These are phyloP conservation scores for Andricus curvator DNA, from an alignment of 2,888 invertebrate genomes.

Conservation along the genomic window DNA sequence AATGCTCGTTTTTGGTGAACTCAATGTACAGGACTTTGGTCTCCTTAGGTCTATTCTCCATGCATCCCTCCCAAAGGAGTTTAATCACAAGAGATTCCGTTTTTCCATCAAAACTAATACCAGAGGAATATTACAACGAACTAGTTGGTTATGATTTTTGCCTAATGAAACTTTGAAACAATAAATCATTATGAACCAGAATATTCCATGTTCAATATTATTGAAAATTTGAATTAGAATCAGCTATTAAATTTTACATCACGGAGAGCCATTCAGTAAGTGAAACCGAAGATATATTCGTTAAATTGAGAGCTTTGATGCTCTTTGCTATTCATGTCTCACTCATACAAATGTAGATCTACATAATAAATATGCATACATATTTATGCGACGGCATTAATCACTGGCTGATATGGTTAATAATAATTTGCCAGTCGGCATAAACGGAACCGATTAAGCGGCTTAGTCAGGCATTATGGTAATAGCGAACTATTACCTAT, in stretches of 20 bases:
- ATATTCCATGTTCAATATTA: too few relatives aligned
- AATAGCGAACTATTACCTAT: conserved; percentile 69
- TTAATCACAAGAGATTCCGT: background rate
- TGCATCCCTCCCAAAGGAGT: background rate
- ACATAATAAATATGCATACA: background rate
- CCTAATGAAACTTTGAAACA: too few relatives aligned
- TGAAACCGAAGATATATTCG: background rate
- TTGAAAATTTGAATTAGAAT: background rate
- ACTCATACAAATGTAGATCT: background rate
- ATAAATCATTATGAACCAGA: too few relatives aligned
- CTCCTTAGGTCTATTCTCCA: too few relatives aligned
- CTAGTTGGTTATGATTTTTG: too few relatives aligned
- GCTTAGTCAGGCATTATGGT: conserved; percentile 72
- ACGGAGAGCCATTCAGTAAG: background rate
- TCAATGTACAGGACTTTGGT: too few relatives aligned
- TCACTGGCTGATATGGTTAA: conserved; percentile 70
- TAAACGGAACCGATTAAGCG: conserved; percentile 73
- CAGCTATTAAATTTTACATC: background rate
- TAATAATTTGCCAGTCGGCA: conserved; percentile 74
- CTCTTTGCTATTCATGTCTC: conserved; percentile 28
- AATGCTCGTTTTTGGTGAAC: too few relatives aligned
- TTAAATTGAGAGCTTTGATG: conserved; percentile 1
- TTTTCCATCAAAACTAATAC: background rate
- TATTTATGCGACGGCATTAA: conserved; percentile 48
- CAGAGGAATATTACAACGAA: background rate